Percentiles rank a stretch among this genome's conserved stretches.
Evolutionary conservation across 2,888 invertebrate genomes (phyloP).

Genomic region (Sycophila texana): DNA sequence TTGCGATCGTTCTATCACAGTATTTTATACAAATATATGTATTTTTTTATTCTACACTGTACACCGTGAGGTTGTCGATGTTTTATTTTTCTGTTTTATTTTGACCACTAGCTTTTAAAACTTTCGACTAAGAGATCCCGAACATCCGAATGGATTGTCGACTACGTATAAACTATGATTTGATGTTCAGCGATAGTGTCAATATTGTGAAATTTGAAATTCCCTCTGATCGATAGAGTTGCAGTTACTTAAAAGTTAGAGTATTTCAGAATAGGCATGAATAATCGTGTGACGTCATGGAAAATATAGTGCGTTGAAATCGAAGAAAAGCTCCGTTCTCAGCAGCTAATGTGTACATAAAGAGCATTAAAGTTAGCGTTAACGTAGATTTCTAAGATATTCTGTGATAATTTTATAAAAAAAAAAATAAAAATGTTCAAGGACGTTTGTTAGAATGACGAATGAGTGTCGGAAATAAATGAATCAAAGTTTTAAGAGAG

Average conservation of each 20-base stretch:
- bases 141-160: not conserved
- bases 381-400: constrained; percentile 52
- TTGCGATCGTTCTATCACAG: constrained; percentile 22
- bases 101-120: not conserved
- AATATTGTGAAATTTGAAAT: constrained; percentile 22
- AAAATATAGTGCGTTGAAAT: constrained; percentile 22
- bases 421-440: constrained; percentile 1
- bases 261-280: not conserved
- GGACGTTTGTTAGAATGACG: not conserved
- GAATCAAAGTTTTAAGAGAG: not conserved
- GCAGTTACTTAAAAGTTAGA: not conserved
- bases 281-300: constrained; percentile 1
- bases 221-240: not conserved
- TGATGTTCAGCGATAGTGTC: not conserved
- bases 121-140: not conserved
- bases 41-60: not conserved
- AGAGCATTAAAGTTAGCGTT: constrained; percentile 24
- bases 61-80: constrained; percentile 14
- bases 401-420: constrained; percentile 61
- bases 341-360: constrained; percentile 22
- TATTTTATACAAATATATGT: constrained; percentile 29
- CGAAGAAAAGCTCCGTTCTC: not conserved
- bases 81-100: constrained; percentile 4
- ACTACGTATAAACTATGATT: not conserved
- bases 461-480: not conserved